A percentile compares a stretch with the other conserved stretches of the same genome.
Evolutionary conservation across 2,113 vertebrate genomes (phyloP).

Genomic region (Haliaeetus leucogaster): DNA sequence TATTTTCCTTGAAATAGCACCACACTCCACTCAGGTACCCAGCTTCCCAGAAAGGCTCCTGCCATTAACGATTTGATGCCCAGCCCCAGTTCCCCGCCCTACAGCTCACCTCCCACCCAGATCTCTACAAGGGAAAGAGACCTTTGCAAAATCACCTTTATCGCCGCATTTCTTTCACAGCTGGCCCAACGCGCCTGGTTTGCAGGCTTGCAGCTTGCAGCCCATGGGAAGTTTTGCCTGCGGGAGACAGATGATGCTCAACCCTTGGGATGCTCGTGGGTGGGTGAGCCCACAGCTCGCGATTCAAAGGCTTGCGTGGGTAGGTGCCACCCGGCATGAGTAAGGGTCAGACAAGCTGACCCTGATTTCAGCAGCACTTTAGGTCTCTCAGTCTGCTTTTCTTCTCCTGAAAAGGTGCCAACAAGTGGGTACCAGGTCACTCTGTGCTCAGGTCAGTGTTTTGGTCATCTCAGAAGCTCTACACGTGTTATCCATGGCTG

Average conservation of each 20-base stretch:
- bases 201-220: not conserved
- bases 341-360: not conserved
- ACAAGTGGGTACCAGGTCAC: not conserved
- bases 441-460: not conserved
- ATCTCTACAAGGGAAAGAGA: too few species aligned
- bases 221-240: not conserved
- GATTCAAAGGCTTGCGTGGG: accelerated
- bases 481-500: not conserved
- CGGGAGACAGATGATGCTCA: not conserved
- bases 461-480: not conserved
- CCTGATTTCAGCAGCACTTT: not conserved
- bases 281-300: accelerated
- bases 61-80: not conserved
- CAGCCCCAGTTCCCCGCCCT: not conserved
- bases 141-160: not conserved
- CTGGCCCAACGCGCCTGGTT: accelerated
- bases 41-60: not conserved
- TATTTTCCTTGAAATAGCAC: conserved; percentile 34
- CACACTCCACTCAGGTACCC: not conserved
- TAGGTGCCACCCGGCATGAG: not conserved
- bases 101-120: not conserved
- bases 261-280: not conserved
- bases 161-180: accelerated
- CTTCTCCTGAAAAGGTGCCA: not conserved
- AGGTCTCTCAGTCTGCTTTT: not conserved